Base-by-base conservation (phyloP, 2,888 invertebrate genomes). In the Caenorhabditis afra region DNA sequence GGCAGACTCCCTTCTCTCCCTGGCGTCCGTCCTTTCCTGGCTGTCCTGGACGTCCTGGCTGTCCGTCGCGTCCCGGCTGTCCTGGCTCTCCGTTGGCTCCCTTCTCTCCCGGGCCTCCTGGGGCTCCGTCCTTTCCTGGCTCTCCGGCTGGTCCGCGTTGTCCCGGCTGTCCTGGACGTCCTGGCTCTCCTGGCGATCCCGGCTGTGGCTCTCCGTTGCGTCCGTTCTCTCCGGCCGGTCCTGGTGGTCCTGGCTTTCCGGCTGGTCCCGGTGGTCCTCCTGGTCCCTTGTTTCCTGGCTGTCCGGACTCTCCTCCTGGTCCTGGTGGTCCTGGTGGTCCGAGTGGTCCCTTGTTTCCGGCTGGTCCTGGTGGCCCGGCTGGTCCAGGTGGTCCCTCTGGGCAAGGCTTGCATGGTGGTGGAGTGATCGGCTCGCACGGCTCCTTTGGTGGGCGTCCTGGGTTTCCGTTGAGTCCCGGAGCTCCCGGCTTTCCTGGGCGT, bases 351-450 rank as follows among this genome's bases (percentile, higher is more conserved):
- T 82, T 81, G 79, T 85, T 83, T 77, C 88, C 87, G 68, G 66
- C 67, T 58, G 71, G 77, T 70, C 86, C 87, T 57, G 82, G 81
- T 52, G 85, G 82, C 71, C 86, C 86, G 61, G 82, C 71, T 61
- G 81, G 79, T 68, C 86, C 82, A 22, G 79, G 73, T 65, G 81
- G 75, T 74, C 87, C 82, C 64, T 78, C 80, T 55, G 89, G 89
- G 84, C 89, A 89, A 35, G 89, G 89, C 79, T 88, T 87, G 85
- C 89, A 90, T 50, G 90, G 90, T 61, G 89, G 89, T 52, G 88
- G 89, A 29, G 90, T 90, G 77, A 88, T 83, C 52, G 89, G 88
- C 79, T 86, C 86, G 79, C 87, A 87, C 55, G 86, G 86, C 82
- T 82, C 83, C 80, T 81, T 81, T 67, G 88, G 87, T 58, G 88